Evolutionary conservation across 92 coral and sea anemone species (phyloP), one percentile per base, ranked within the genome.

Genomic region (Paragorgia papillata): DNA sequence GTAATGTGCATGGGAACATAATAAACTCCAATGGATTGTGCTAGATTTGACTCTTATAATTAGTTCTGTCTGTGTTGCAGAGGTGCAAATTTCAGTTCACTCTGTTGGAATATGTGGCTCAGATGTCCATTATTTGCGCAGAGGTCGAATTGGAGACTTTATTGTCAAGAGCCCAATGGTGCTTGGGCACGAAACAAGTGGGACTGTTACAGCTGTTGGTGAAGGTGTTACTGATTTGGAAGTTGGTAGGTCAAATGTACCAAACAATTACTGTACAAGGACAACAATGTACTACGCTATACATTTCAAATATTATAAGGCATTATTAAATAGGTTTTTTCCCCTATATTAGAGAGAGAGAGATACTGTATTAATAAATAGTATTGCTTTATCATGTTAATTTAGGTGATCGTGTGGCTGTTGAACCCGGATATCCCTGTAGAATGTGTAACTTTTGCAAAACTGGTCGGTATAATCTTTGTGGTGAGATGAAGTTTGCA

Each of bases 21-120:
- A n/a, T n/a, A n/a, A n/a, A n/a, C n/a, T n/a, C n/a, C n/a, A n/a
- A n/a, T n/a, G n/a, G n/a, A n/a, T n/a, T n/a, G n/a, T n/a, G n/a
- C n/a, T n/a, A n/a, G n/a, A n/a, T n/a, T n/a, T n/a, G n/a, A n/a
- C n/a, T n/a, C n/a, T n/a, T n/a, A n/a, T n/a, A n/a, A n/a, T n/a
- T n/a, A n/a, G n/a, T n/a, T n/a, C n/a, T n/a, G n/a, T 57, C 21
- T 7, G 7, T 46, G 53, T 15, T 46, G 53, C 69, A 92, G 97
- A 93, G 80, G 97, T 93, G 9, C 97, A 93, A 77, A 80, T 93
- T 55, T 46, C 90, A 7, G 91, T 93, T 90, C 90, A 93, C 49
- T 86, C 93, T 50, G 97, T 93, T 53, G 97, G 97, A 17, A 93
- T 93, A 60, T 93, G 97, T 90, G 97, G 98, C 34, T 94, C 98